Evolutionary conservation across 1,140 invertebrate genomes (phyloP).

Genomic region (Riptortus pedestris): DNA sequence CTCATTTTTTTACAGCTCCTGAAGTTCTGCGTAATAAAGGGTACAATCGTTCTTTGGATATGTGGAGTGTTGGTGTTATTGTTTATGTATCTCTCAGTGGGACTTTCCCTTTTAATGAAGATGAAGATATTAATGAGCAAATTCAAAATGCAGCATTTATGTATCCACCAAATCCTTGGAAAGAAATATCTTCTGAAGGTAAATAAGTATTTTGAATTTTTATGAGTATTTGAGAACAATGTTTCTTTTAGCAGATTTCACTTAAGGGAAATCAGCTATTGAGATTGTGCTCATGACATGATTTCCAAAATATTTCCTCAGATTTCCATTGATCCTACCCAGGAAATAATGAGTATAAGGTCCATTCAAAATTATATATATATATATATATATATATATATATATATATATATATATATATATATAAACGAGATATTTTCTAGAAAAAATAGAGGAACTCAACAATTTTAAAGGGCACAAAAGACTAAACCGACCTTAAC

Average conservation of each 20-base stretch:
- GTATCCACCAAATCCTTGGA: slow-evolving; percentile 98
- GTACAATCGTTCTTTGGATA: slow-evolving; percentile 95
- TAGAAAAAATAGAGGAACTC: too few species aligned
- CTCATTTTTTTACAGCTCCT: slow-evolving; percentile 61
- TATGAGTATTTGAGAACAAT: background rate
- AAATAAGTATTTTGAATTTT: slow-evolving; percentile 22
- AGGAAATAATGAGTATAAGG: too few species aligned
- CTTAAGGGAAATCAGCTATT: too few species aligned
- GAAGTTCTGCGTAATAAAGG: slow-evolving; percentile 96
- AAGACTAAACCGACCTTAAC: too few species aligned
- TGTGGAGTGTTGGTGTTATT: slow-evolving; percentile 99
- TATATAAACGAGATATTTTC: too few species aligned
- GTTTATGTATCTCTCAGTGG: slow-evolving; percentile 93
- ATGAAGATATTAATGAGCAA: slow-evolving; percentile 98
- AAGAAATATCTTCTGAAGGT: slow-evolving; percentile 94
- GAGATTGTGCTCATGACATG: too few species aligned
- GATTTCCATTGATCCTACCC: too few species aligned
- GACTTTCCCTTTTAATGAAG: slow-evolving; percentile 98
- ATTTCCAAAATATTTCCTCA: too few species aligned
- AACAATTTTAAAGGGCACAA: too few species aligned
- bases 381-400: slow-evolving; percentile 3
- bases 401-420: background rate
- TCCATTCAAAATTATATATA: too few species aligned
- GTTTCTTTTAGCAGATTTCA: too few species aligned
- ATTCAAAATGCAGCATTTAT: slow-evolving; percentile 99